Conservation (phyloP, 2,888 invertebrate species). For the Tetragonula carbonaria region DNA sequence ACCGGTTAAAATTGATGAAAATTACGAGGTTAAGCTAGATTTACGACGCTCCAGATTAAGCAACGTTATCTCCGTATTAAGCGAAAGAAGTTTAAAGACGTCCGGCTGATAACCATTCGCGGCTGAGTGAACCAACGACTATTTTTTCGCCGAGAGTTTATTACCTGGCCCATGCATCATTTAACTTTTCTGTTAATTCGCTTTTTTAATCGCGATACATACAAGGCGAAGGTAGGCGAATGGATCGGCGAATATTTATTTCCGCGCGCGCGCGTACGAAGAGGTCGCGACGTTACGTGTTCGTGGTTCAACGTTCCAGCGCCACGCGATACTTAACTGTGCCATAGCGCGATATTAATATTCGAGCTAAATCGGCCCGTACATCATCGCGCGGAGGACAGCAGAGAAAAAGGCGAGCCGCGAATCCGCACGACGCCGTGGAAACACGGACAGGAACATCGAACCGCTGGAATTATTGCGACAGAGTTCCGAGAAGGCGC, state of each 20-base stretch:
- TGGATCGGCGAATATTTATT: slow-evolving; percentile 33
- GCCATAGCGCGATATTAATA: slow-evolving; percentile 68
- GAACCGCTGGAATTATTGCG: slow-evolving; percentile 63
- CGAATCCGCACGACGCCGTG: slow-evolving; percentile 58
- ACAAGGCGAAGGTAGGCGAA: slow-evolving; percentile 21
- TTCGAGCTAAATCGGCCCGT: slow-evolving; percentile 66
- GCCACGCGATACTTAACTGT: slow-evolving; percentile 51
- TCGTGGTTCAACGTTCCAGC: slow-evolving; percentile 42
- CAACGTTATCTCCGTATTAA: not conserved
- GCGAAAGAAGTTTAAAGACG: not conserved
- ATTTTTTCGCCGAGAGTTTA: not conserved
- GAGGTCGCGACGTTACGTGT: slow-evolving; percentile 36
- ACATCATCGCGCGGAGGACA: slow-evolving; percentile 53
- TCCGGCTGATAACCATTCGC: not conserved
- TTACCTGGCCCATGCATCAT: not conserved
- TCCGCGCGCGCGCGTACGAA: slow-evolving; percentile 17
- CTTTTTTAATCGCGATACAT: slow-evolving; percentile 13
- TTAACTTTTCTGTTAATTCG: slow-evolving; percentile 1
- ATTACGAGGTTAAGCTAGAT: not conserved
- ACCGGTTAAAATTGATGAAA: no score
- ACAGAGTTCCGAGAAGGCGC: slow-evolving; percentile 56
- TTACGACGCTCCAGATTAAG: not conserved
- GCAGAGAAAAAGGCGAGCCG: slow-evolving; percentile 42
- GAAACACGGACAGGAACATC: slow-evolving; percentile 61
- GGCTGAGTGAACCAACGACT: not conserved